Evolutionary conservation across 2,113 vertebrate genomes (phyloP).

Genomic region (Micronisus gabar): DNA sequence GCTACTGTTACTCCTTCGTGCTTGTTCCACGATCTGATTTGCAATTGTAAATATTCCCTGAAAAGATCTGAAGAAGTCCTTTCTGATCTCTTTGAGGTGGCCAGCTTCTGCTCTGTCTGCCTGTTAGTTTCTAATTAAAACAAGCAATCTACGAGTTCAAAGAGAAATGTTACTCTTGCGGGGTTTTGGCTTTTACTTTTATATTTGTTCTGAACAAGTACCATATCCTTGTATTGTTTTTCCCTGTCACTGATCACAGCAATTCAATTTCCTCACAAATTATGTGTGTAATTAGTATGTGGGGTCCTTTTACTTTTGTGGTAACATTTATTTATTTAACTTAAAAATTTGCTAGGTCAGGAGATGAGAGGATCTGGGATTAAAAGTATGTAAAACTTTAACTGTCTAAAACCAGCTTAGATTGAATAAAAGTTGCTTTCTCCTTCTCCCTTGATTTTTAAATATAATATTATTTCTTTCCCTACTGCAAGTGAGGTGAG

Average conservation of each 20-base stretch:
- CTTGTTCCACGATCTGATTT: neutral
- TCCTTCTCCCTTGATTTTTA: neutral
- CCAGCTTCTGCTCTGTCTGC: neutral
- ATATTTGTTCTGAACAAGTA: neutral
- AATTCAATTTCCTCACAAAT: conserved; percentile 3
- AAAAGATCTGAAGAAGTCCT: neutral
- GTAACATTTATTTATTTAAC: neutral
- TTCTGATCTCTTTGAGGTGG: neutral
- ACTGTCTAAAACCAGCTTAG: neutral
- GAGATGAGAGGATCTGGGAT: neutral
- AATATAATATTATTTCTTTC: neutral
- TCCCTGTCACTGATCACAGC: neutral
- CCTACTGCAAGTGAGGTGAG: neutral
- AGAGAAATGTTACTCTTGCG: neutral
- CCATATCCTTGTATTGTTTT: neutral
- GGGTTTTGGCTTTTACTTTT: neutral
- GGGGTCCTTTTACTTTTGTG: neutral
- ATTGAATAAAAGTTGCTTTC: neutral
- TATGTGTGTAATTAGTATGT: neutral
- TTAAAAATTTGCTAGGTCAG: neutral
- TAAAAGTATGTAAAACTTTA: neutral
- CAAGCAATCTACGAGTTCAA: neutral
- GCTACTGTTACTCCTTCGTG: neutral
- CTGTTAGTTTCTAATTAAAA: neutral
- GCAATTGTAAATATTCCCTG: neutral